phyloP scores from a whole-genome alignment of 2,797 vertebrate genomes.

The Benthosema pterotum region DNA sequence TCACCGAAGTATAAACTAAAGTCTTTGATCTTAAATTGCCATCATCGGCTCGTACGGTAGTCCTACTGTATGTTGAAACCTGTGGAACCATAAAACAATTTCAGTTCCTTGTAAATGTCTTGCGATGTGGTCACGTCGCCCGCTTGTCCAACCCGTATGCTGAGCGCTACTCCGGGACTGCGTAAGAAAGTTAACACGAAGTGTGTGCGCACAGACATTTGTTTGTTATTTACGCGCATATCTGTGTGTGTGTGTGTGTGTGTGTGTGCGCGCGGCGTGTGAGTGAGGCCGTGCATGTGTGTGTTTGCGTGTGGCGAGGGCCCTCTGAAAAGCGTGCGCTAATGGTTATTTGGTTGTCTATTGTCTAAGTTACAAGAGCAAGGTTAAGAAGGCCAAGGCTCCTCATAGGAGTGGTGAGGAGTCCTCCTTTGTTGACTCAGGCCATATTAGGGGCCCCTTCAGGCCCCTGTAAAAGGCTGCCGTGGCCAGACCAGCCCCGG shows the following conservation, averaged over 20 bases:
- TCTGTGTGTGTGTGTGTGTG: background rate
- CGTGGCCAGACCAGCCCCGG: conserved; percentile 14
- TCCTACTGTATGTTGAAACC: no score
- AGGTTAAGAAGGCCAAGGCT: conserved; percentile 17
- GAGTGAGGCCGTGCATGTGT: background rate
- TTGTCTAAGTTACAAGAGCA: conserved; percentile 32
- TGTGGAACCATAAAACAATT: no score
- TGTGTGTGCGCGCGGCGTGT: background rate
- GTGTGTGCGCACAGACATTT: background rate
- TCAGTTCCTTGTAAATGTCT: no score
- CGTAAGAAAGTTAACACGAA: background rate
- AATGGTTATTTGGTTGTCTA: conserved; percentile 37
- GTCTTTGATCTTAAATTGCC: no score
- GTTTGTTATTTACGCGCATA: background rate
- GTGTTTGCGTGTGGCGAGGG: background rate
- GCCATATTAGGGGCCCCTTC: conserved; percentile 16
- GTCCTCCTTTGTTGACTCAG: conserved; percentile 25
- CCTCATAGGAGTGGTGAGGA: conserved; percentile 9
- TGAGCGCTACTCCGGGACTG: no score
- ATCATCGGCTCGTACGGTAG: no score
- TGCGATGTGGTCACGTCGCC: no score
- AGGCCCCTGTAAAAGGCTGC: background rate
- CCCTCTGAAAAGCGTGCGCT: conserved; percentile 8
- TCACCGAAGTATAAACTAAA: no score
- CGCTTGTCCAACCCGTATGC: no score